phyloP scores from a whole-genome alignment of 2,888 invertebrate genomes.

The Caenorhabditis sp. region DNA sequence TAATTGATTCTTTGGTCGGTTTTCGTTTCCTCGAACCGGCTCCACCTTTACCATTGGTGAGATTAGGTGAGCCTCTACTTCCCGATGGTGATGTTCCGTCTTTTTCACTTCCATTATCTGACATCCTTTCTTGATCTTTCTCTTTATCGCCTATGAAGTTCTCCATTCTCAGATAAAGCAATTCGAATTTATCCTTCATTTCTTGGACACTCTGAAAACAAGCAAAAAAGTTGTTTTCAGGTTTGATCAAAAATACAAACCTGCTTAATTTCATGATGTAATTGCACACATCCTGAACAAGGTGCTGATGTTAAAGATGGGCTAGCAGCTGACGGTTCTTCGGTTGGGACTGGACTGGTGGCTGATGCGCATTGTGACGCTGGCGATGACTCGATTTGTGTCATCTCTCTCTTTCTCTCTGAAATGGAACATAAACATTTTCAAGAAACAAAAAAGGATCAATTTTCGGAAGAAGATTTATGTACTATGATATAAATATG shows the following conservation, averaged over 20 bases:
- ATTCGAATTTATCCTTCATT: constrained; percentile 44
- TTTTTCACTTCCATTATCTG: constrained; percentile 51
- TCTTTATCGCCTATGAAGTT: constrained; percentile 33
- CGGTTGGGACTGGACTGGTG: constrained; percentile 7
- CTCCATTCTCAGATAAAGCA: constrained; percentile 39
- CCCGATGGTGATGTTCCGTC: constrained; percentile 43
- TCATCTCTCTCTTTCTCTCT: constrained; percentile 34
- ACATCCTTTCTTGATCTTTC: constrained; percentile 34
- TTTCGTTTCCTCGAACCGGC: constrained; percentile 61
- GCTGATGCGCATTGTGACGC: constrained; percentile 12
- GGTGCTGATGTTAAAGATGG: constrained; percentile 1
- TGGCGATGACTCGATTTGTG: constrained; percentile 19
- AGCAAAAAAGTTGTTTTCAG: not conserved
- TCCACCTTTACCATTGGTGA: constrained; percentile 49
- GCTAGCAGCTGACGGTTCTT: not conserved
- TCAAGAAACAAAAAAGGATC: not conserved
- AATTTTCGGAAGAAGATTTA: not conserved
- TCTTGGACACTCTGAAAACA: constrained; percentile 34
- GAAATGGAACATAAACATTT: not conserved
- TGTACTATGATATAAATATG: too few relatives aligned
- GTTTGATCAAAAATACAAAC: constrained; percentile 7
- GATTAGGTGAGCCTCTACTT: constrained; percentile 38
- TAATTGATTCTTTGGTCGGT: constrained; percentile 55
- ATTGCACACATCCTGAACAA: constrained; percentile 45
- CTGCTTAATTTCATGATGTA: constrained; percentile 50